A percentile compares a stretch with the other conserved stretches of the same genome.
phyloP scores from a whole-genome alignment of 1,140 invertebrate species.

The Drosophila ficusphila region DNA sequence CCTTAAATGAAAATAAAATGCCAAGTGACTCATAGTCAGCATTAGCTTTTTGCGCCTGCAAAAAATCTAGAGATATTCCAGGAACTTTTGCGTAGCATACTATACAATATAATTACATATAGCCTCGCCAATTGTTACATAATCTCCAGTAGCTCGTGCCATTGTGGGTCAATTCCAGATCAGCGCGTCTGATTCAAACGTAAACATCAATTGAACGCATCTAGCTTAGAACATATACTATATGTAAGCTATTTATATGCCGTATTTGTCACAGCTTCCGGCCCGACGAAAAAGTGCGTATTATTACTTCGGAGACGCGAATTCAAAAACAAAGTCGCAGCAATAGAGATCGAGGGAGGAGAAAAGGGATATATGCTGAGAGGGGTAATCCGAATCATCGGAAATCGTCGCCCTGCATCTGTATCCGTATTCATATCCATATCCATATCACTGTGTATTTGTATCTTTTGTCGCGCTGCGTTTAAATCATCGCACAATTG shows the following conservation, averaged over 20 bases:
- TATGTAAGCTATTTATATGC: slow-evolving; percentile 15
- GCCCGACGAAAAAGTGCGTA: slow-evolving; percentile 12
- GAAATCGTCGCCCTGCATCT: neutral
- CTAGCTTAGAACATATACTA: neutral
- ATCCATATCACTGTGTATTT: neutral
- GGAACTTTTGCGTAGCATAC: too few species aligned
- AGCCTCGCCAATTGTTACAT: slow-evolving; percentile 24
- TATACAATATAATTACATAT: too few species aligned
- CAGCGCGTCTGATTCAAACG: neutral
- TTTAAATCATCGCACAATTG: slow-evolving; percentile 61
- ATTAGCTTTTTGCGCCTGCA: too few species aligned
- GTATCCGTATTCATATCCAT: neutral
- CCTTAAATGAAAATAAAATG: too few species aligned
- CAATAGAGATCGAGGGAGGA: neutral
- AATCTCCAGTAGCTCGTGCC: slow-evolving; percentile 20
- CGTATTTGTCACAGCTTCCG: slow-evolving; percentile 32
- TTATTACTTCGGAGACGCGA: neutral
- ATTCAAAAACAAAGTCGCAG: neutral
- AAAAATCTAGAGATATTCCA: too few species aligned
- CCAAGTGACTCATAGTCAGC: too few species aligned
- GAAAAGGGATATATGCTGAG: neutral
- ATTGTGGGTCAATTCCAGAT: slow-evolving; percentile 39
- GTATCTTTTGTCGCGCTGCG: slow-evolving; percentile 15
- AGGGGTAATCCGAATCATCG: too few species aligned
- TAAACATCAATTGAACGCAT: slow-evolving; percentile 26